Base-by-base conservation (phyloP, 2,797 vertebrate genomes). In the Ceryle rudis region DNA sequence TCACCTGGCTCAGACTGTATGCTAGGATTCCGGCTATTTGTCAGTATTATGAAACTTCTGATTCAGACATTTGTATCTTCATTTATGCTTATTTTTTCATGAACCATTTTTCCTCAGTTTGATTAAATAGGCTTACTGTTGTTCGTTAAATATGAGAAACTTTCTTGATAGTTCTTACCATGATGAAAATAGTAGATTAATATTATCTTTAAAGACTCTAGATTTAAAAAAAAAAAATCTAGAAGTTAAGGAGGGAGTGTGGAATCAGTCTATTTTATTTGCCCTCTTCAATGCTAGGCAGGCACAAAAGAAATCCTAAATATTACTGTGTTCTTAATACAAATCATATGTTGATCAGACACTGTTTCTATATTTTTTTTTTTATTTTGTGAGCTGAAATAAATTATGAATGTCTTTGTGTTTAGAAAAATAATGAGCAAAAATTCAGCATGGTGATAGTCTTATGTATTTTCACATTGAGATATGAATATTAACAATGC, bases 401-500 rank as follows among this genome's bases (percentile, higher is more conserved):
- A 65, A 71, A 65, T 29, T 72, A 11, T 3, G 4, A 64, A 44
- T 64, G 4, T 10, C 21, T 60, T 90, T 52, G 55, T 89, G 33
- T 28, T 89, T 35, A 80, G 75, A 84, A 92, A 87, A 89, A 71
- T 78, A 93, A 90, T 10, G 31, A 47, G 70, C 20, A 42, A 80
- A 66, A 37, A 15, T 84, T 75, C 86, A 87, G 51, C 62, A n/a
- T 80, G 14, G 20, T 6, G 58, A 65, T 49, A 84, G 13, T 71
- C 69, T 20, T 15, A 11, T 0, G 58, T 79, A 42, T 44, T 81
- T 83, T 94, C 62, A 39, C 35, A 15, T 35, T 61, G 71, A 60
- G 35, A 3, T 33, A 77, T 90, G 51, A 94, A 81, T 94, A 90
- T 87, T 95, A 92, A 72, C 70, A 86, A 20, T 31, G 26, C 20